These are phyloP conservation scores for Neosalanx taihuensis DNA, from an alignment of 2,797 vertebrate genomes.

Conservation along the genomic window DNA sequence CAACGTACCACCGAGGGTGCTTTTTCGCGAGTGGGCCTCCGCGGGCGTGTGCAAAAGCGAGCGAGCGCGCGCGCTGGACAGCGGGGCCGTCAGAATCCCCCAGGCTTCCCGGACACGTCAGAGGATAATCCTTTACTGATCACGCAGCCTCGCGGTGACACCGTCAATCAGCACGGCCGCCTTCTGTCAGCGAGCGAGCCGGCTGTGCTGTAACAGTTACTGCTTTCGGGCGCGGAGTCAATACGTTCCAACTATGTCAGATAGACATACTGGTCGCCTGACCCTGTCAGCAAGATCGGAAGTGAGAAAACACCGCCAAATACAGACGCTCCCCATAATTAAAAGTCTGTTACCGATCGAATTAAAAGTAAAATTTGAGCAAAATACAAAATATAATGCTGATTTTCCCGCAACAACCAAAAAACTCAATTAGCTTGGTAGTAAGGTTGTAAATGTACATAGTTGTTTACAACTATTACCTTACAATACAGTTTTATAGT, in stretches of 20 bases:
- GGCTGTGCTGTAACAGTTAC: neutral
- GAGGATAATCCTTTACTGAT: conserved; percentile 44
- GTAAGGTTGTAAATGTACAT: no score
- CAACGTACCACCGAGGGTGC: neutral
- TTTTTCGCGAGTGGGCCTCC: neutral
- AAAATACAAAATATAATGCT: no score
- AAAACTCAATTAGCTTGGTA: no score
- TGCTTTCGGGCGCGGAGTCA: neutral
- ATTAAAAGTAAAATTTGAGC: no score
- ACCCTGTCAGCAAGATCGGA: neutral
- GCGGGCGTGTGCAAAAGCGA: neutral
- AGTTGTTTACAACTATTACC: no score
- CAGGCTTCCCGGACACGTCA: conserved; percentile 35
- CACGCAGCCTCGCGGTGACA: conserved; percentile 34
- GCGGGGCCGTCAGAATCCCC: conserved; percentile 15
- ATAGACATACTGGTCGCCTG: neutral
- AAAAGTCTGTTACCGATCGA: no score
- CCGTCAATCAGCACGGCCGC: conserved; percentile 44
- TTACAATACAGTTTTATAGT: no score
- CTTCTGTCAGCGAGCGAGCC: conserved; percentile 31
- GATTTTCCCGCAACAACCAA: no score
- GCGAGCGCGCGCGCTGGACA: conserved; percentile 11
- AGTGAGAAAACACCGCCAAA: neutral
- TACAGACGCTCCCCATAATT: no score
- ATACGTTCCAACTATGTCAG: neutral